phyloP scores from a whole-genome alignment of 2,113 vertebrate species.

The Ellobius talpinus region DNA sequence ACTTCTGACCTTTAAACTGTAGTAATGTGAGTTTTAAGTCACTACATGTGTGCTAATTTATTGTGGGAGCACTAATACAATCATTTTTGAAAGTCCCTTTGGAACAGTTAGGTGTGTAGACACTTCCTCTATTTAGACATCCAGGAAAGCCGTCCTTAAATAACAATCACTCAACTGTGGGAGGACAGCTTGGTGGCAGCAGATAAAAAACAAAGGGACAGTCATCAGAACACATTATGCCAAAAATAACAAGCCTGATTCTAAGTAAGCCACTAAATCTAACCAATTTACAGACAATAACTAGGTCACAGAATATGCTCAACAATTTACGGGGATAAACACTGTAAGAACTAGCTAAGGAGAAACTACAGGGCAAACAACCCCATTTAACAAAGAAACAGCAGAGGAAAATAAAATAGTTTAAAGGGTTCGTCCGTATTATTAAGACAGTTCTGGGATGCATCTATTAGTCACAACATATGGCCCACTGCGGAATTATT shows the following conservation, averaged over 20 bases:
- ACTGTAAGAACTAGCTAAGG: not conserved
- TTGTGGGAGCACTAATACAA: not conserved
- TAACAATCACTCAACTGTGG: constrained; percentile 6
- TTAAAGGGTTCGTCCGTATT: not conserved
- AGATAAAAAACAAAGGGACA: constrained; percentile 52
- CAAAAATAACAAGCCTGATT: constrained; percentile 53
- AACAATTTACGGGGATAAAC: not conserved
- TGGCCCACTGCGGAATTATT: not conserved
- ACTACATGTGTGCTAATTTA: constrained; percentile 39
- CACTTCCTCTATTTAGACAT: constrained; percentile 55
- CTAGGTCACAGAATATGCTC: not conserved
- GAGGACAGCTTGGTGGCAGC: not conserved
- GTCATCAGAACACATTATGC: not conserved
- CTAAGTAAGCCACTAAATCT: constrained; percentile 58
- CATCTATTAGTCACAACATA: not conserved
- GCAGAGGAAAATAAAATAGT: not conserved
- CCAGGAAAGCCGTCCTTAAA: constrained; percentile 39
- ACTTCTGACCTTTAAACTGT: not conserved
- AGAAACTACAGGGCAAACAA: not conserved
- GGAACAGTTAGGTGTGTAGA: constrained; percentile 58
- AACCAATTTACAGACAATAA: constrained; percentile 54
- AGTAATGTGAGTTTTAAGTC: not conserved
- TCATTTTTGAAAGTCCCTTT: constrained; percentile 27
- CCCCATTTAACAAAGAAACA: not conserved
- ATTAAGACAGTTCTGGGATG: not conserved